These are phyloP conservation scores for Amiota minor DNA, from an alignment of 2,888 invertebrate species.

Conservation along the genomic window DNA sequence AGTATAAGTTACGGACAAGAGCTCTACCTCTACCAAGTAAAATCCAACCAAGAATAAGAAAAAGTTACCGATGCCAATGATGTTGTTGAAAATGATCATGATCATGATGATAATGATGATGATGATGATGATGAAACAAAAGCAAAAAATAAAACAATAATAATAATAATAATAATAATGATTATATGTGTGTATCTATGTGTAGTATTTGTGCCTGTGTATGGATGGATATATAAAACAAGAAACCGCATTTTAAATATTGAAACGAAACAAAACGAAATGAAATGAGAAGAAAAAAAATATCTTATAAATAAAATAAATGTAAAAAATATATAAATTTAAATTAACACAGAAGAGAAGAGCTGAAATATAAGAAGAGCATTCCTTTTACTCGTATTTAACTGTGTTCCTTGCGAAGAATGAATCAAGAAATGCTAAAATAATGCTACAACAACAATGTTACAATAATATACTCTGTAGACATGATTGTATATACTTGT, in stretches of 20 bases:
- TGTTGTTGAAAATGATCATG: not conserved
- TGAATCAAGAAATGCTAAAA: constrained; percentile 40
- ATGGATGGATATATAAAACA: constrained; percentile 59
- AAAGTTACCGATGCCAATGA: no score
- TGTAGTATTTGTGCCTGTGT: no score
- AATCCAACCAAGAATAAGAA: not conserved
- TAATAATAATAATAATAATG: constrained; percentile 55
- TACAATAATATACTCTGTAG: constrained; percentile 40
- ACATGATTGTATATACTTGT: not conserved
- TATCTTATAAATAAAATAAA: constrained; percentile 25
- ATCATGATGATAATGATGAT: constrained; percentile 2
- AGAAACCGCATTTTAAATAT: constrained; percentile 66
- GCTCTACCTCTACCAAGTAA: constrained; percentile 4
- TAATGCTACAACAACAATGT: constrained; percentile 25
- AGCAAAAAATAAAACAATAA: constrained; percentile 14
- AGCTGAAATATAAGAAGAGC: constrained; percentile 38
- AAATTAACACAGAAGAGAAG: no score
- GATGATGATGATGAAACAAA: constrained; percentile 10
- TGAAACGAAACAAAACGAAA: constrained; percentile 43
- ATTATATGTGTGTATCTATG: constrained; percentile 53
- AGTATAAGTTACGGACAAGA: constrained; percentile 58
- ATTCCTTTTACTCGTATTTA: constrained; percentile 70
- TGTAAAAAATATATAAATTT: constrained; percentile 10
- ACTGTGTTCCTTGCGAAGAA: constrained; percentile 44
- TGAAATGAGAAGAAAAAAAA: constrained; percentile 17